phyloP scores from a whole-genome alignment of 2,113 vertebrate species.

The Lates calcarifer region DNA sequence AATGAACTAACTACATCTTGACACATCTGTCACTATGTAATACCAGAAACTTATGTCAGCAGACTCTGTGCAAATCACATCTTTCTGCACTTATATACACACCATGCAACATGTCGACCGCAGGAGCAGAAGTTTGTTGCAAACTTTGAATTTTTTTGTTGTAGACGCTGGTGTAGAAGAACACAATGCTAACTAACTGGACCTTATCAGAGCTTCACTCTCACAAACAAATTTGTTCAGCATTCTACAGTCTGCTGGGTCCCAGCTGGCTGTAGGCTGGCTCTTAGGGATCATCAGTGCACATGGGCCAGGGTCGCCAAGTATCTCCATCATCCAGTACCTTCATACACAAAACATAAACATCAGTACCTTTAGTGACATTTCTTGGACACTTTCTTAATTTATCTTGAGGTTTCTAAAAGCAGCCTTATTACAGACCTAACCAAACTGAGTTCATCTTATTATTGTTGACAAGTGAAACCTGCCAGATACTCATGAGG shows the following conservation, averaged over 20 bases:
- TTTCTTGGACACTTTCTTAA: background rate
- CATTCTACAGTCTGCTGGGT: rapidly evolving
- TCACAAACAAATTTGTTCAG: slow-evolving; percentile 56
- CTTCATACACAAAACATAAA: slow-evolving; percentile 34
- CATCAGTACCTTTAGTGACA: background rate
- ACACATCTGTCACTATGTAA: background rate
- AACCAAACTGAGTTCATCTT: background rate
- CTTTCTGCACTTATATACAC: no score
- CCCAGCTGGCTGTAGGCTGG: slow-evolving; percentile 26
- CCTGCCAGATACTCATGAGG: background rate
- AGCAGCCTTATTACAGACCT: background rate
- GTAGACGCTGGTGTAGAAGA: background rate
- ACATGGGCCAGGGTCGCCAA: rapidly evolving
- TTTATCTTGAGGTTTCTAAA: no score
- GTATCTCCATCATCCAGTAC: rapidly evolving
- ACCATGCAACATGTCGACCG: background rate
- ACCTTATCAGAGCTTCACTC: background rate
- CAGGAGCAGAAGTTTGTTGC: background rate
- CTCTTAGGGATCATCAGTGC: rapidly evolving
- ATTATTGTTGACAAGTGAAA: background rate
- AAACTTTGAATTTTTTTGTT: background rate
- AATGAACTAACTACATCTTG: background rate
- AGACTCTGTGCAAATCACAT: no score
- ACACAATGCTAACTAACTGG: background rate
- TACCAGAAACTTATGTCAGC: no score